A percentile compares a stretch with the other conserved stretches of the same genome.
Evolutionary conservation across 2,113 vertebrate species (phyloP).

Genomic region (Tauraco erythrolophus): DNA sequence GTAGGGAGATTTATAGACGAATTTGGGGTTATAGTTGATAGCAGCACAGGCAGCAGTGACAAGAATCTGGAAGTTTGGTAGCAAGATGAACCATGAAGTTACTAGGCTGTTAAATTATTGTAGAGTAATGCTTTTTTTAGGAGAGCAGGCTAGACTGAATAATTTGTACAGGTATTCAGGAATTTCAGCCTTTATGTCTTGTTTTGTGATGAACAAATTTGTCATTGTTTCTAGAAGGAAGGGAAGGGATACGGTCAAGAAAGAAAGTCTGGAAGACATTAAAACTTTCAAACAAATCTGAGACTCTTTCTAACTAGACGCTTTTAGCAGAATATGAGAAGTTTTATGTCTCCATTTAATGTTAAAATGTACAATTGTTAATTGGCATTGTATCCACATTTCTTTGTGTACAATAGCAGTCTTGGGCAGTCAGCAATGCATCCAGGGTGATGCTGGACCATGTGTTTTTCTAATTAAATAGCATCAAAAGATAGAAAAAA

Average conservation of each 20-base stretch:
- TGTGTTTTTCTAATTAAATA: background rate
- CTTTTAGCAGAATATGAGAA: background rate
- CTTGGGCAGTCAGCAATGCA: background rate
- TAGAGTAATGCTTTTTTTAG: background rate
- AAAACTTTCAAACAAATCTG: background rate
- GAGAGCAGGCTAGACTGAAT: background rate
- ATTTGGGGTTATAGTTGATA: background rate
- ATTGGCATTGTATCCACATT: background rate
- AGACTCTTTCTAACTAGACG: background rate
- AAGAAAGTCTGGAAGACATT: background rate
- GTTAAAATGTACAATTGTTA: background rate
- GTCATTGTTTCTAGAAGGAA: background rate
- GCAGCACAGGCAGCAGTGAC: background rate
- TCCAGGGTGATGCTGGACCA: background rate
- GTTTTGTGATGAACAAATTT: background rate
- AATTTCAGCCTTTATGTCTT: background rate
- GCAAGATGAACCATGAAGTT: background rate
- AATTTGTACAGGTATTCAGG: background rate
- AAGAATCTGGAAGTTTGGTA: background rate
- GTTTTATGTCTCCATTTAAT: background rate
- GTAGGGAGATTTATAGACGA: background rate
- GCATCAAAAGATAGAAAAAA: background rate
- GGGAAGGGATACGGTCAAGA: background rate
- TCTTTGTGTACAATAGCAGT: background rate
- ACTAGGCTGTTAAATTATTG: background rate